These are phyloP conservation scores for Hedychridium roseum DNA, from an alignment of 2,888 invertebrate species.

Conservation along the genomic window DNA sequence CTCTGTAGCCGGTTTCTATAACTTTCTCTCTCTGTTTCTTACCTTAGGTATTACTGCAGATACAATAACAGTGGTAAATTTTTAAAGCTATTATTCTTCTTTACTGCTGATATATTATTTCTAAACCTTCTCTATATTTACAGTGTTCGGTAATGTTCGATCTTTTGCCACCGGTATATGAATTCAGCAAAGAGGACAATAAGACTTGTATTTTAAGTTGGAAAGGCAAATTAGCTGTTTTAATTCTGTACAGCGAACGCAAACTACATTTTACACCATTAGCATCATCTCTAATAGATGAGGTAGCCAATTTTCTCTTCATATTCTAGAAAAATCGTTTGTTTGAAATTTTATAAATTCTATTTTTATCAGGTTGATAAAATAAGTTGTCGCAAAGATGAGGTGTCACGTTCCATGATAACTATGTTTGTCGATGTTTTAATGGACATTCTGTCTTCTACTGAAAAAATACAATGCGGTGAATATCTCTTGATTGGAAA, in stretches of 20 bases:
- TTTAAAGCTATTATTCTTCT: neutral
- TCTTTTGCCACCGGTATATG: conserved; percentile 48
- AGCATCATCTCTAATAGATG: conserved; percentile 37
- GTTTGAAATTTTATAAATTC: conserved; percentile 8
- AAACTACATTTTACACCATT: conserved; percentile 36
- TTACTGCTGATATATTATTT: conserved; percentile 3
- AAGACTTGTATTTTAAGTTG: conserved; percentile 48
- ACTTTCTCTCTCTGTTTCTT: conserved; percentile 65
- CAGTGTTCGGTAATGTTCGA: conserved; percentile 54
- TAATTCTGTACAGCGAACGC: conserved; percentile 52
- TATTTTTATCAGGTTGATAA: conserved; percentile 43
- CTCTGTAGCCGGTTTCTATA: conserved; percentile 67
- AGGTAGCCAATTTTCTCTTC: conserved; percentile 28
- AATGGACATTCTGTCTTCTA: conserved; percentile 40
- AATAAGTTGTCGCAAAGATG: conserved; percentile 54
- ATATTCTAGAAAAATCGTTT: neutral
- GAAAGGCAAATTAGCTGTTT: conserved; percentile 53
- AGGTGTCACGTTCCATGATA: conserved; percentile 54
- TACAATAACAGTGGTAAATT: conserved; percentile 60
- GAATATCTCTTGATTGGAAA: conserved; percentile 53
- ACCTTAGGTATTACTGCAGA: conserved; percentile 63
- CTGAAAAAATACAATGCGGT: conserved; percentile 40
- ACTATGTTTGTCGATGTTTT: conserved; percentile 51
- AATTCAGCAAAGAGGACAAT: conserved; percentile 33
- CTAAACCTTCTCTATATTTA: conserved; percentile 8